phyloP scores from a whole-genome alignment of 2,888 invertebrate species.

The Ectobius pallidus region DNA sequence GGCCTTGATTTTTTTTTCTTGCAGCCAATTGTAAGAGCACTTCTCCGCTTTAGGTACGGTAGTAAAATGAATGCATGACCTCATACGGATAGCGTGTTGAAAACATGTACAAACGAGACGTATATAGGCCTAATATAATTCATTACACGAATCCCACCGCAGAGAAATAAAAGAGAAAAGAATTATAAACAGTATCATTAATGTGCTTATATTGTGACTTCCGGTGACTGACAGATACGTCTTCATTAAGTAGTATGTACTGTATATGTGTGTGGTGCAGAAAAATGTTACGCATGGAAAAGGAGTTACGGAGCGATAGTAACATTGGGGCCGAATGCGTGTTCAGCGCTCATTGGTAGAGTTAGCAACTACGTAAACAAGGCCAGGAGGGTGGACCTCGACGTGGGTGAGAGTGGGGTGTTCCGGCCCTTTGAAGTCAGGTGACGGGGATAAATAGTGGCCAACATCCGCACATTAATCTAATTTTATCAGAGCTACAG shows the following conservation, averaged over 20 bases:
- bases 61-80: not conserved
- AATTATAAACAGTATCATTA: constrained; percentile 4
- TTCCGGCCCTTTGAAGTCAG: constrained; percentile 39
- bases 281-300: not conserved
- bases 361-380: not conserved
- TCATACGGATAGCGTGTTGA: not conserved
- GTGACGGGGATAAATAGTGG: constrained; percentile 41
- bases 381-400: not conserved
- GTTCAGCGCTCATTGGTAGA: not conserved
- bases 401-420: not conserved
- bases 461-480: constrained; percentile 42
- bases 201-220: constrained; percentile 1
- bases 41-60: too few species aligned
- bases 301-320: not conserved
- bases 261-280: too few species aligned
- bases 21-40: too few species aligned
- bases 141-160: not conserved
- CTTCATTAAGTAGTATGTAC: not conserved
- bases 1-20: too few species aligned
- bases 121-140: not conserved
- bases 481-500: constrained; percentile 40
- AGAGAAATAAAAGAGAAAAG: not conserved
- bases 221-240: not conserved
- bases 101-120: not conserved
- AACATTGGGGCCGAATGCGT: not conserved